phyloP scores from a whole-genome alignment of 2,797 vertebrate genomes.

The Adrianichthys oophorus region DNA sequence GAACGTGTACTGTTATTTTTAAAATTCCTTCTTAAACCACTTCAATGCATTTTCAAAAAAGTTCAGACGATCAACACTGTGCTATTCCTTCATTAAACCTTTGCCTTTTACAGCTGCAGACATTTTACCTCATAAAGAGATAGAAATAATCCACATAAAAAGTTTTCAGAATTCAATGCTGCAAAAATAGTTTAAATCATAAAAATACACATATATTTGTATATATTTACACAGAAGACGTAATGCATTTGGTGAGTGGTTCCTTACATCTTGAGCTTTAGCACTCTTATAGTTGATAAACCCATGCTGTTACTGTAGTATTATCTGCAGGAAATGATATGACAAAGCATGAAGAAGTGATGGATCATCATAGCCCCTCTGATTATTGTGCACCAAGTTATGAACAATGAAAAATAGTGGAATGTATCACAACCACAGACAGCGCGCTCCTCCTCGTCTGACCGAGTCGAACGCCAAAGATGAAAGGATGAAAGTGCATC shows the following conservation, averaged over 20 bases:
- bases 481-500: slow-evolving; percentile 74
- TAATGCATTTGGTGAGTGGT: slow-evolving; percentile 70
- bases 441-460: slow-evolving; percentile 29
- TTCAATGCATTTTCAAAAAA: slow-evolving; percentile 35
- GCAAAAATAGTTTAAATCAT: slow-evolving; percentile 78
- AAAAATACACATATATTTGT: slow-evolving; percentile 68
- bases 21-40: slow-evolving; percentile 52
- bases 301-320: slow-evolving; percentile 49
- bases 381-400: slow-evolving; percentile 59
- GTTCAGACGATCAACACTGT: slow-evolving; percentile 58
- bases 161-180: slow-evolving; percentile 69
- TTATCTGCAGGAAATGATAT: slow-evolving; percentile 57
- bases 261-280: slow-evolving; percentile 63
- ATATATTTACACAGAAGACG: slow-evolving; percentile 66
- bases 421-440: slow-evolving; percentile 71
- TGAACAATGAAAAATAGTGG: slow-evolving; percentile 61
- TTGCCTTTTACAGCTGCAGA: slow-evolving; percentile 34
- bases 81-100: slow-evolving; percentile 50
- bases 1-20: slow-evolving; percentile 54
- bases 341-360: slow-evolving; percentile 57
- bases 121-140: slow-evolving; percentile 65
- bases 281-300: slow-evolving; percentile 56
- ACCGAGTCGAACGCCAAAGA: slow-evolving; percentile 52
- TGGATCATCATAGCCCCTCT: slow-evolving; percentile 67
- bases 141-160: slow-evolving; percentile 69